These are phyloP conservation scores for Hucho hucho DNA, from an alignment of 2,113 vertebrate genomes.

Conservation along the genomic window DNA sequence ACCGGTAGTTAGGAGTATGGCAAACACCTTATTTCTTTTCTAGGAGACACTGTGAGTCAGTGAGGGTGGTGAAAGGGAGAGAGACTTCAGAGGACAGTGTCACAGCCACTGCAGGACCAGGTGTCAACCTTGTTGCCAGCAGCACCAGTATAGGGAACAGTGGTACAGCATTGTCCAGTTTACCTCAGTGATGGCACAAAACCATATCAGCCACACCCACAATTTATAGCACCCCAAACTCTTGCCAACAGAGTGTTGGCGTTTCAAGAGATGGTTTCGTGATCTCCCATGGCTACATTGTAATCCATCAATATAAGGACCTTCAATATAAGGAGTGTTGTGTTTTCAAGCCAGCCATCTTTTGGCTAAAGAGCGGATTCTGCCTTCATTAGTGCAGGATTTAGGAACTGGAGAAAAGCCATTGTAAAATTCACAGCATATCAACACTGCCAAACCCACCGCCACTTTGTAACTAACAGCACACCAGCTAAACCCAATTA, in stretches of 20 bases:
- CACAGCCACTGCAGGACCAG: neutral
- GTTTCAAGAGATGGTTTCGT: conserved; percentile 22
- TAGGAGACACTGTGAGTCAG: too few relatives aligned
- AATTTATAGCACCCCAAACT: conserved; percentile 12
- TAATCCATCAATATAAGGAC: conserved; percentile 10
- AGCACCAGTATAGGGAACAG: conserved; percentile 2
- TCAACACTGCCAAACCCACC: conserved; percentile 26
- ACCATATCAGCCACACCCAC: neutral
- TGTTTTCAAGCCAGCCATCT: conserved; percentile 4
- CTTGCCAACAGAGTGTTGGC: conserved; percentile 9
- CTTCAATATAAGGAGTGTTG: conserved; percentile 9
- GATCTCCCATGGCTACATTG: conserved; percentile 9
- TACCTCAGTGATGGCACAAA: conserved; percentile 6
- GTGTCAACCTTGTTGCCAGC: conserved; percentile 6
- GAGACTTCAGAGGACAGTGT: conserved; percentile 1
- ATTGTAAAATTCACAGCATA: conserved; percentile 32
- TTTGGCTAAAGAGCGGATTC: conserved; percentile 11
- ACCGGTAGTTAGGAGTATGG: conserved; percentile 4
- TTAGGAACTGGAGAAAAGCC: conserved; percentile 26
- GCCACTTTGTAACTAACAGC: conserved; percentile 12
- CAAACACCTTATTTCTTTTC: neutral
- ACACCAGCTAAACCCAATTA: conserved; percentile 19
- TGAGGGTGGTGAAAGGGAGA: conserved; percentile 2
- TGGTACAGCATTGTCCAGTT: too few relatives aligned
- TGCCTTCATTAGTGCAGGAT: conserved; percentile 21